Evolutionary conservation across 2,888 invertebrate species (phyloP), one percentile per base, ranked within the genome.

Genomic region (Pachycephus smyrnensis): DNA sequence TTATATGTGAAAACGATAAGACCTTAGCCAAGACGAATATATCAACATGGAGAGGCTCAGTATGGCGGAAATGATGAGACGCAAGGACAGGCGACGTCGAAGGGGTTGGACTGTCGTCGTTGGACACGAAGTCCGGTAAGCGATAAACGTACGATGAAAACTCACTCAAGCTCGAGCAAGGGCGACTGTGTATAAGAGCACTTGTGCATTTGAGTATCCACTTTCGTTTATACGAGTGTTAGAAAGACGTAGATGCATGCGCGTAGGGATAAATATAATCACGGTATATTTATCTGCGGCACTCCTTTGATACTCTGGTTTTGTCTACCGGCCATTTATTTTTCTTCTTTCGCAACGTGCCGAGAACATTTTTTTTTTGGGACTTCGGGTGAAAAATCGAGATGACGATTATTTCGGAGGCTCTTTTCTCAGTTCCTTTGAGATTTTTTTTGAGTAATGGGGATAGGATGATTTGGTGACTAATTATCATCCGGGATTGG

Each of bases 31-130:
- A 40, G 40, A 15, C 40, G 15, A 40, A 40, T 55, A 15, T 23
- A 0, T 55, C 55, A 84, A 68, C 68, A 91, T 91, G 91, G 91
- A 91, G 82, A 88, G 88, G 74, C 80, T 91, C 15, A 90, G 89
- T 81, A 82, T 89, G 36, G 85, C 88, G 37, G 91, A 91, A 83
- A 80, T 87, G 69, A 82, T 87, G 84, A 87, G 90, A n/a, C 87
- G 91, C 73, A 91, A 91, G 82, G 90, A 91, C 76, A 88, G 82
- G 80, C 89, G 95, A 76, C 94, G 95, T 78, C 92, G 94, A 74
- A 93, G 96, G 75, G 96, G 96, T 73, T 96, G 96, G 96, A 96
- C 96, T 6, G 96, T 96, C 75, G 93, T 94, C 36, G 94, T 95
- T 79, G 96, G 95, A 84, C 95, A 95, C 84, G 95, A 96, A 93